Base-by-base conservation (phyloP, 1,140 invertebrate species). In the Lepidostoma basale region DNA sequence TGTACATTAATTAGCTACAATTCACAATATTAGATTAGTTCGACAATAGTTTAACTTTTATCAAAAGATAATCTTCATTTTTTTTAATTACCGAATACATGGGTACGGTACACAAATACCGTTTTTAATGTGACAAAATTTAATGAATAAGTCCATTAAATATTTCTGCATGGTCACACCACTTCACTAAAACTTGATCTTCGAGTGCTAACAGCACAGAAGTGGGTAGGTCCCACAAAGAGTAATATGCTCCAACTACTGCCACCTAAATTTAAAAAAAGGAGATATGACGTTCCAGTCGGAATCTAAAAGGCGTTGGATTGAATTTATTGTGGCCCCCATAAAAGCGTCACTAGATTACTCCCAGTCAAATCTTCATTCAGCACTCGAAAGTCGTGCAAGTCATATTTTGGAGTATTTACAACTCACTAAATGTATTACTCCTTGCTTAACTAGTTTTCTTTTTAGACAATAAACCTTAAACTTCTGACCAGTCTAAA, bases 161-260 rank as follows among this genome's bases (percentile, higher is more conserved):
- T n/a, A n/a, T n/a, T n/a, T 36, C 33, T 2, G 1, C 20, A 10
- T 47, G 44, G 44, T 47, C 42, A 45, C 42, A 18, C 42, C 23
- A 23, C 4, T 0, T 47, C 20, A 20, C 18, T 12, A 47, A 23
- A 18, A 23, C 3, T 3, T 20, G 20, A 47, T 20, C 14, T 23
- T 47, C 5, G 3, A 47, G 44, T 23, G 14, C 16, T 20, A 3
- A 14, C 20, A 23, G 20, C 44, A 47, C 44, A 47, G 44, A 47
- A 47, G 44, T 47, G 20, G 44, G 14, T 47, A 47, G 44, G 44
- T 47, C 3, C 44, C 20, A 47, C 44, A 47, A 47, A 47, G 20
- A 47, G 44, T 47, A 47, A 47, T 47, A 23, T 47, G 44, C 44
- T 23, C 23, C 44, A 47, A 20, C 20, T 20, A 47, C 14, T 47